Conservation (phyloP, 2,113 vertebrate genomes). For the Anarrhichthys ocellatus region DNA sequence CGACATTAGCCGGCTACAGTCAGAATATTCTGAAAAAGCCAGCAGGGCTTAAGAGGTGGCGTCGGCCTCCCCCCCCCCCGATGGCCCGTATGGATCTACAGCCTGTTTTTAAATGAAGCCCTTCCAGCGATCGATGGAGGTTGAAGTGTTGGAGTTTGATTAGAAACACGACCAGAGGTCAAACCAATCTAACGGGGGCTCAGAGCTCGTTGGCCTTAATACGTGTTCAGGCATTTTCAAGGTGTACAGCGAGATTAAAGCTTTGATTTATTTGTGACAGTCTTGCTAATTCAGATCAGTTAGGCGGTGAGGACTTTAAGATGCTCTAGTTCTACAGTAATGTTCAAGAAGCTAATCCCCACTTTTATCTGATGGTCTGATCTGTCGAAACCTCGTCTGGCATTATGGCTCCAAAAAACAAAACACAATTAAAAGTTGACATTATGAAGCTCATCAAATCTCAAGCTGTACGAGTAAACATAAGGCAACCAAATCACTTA, state of each 20-base stretch:
- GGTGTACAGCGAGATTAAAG: conserved; percentile 14
- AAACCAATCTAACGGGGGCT: conserved; percentile 45
- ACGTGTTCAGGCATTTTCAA: conserved; percentile 19
- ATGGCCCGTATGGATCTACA: conserved; percentile 16
- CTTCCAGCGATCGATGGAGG: conserved; percentile 23
- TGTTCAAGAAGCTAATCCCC: neutral
- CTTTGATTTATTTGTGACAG: conserved; percentile 18
- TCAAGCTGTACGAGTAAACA: neutral
- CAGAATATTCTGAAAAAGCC: neutral
- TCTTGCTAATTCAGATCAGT: conserved; percentile 2
- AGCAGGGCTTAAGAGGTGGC: neutral
- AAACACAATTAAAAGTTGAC: neutral
- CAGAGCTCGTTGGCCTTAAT: neutral
- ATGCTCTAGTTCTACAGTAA: neutral
- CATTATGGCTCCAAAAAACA: neutral
- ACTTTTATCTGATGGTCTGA: neutral
- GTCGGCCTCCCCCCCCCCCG: neutral
- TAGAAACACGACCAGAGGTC: conserved; percentile 54
- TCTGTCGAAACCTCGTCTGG: neutral
- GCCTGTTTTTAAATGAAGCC: conserved; percentile 40
- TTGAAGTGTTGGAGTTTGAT: conserved; percentile 54
- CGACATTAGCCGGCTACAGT: conserved; percentile 1
- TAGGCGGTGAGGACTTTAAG: neutral
- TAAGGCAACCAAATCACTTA: neutral
- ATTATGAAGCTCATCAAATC: neutral